These are phyloP conservation scores for Thymallus thymallus DNA, from an alignment of 2,113 vertebrate species.

Conservation along the genomic window DNA sequence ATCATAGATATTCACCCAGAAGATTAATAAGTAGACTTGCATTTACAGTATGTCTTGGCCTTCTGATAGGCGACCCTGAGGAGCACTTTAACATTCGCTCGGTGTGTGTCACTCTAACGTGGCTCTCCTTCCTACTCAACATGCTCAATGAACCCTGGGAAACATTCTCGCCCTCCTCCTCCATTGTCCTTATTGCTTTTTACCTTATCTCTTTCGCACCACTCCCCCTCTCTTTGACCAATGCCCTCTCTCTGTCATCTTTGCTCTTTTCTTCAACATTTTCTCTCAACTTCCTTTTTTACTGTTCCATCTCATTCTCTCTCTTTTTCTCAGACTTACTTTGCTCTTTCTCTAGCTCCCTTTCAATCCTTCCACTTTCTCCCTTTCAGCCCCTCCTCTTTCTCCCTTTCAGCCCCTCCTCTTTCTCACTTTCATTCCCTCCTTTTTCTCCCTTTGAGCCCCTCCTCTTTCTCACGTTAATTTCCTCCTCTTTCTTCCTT, in stretches of 20 bases:
- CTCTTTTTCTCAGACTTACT: not conserved
- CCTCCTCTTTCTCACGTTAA: constrained; percentile 18
- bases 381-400: constrained; percentile 4
- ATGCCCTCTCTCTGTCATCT: no score
- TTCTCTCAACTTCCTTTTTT: not conserved
- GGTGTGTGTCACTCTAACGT: constrained; percentile 54
- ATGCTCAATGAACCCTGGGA: constrained; percentile 54
- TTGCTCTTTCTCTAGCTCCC: not conserved
- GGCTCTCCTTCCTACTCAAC: constrained; percentile 37
- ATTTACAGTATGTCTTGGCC: constrained; percentile 24
- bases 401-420: constrained; percentile 22
- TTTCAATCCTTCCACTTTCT: no score
- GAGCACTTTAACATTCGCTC: constrained; percentile 45
- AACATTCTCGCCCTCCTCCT: not conserved
- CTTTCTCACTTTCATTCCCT: not conserved
- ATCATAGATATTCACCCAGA: constrained; percentile 61
- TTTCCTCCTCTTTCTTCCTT: not conserved
- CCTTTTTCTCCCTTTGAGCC: not conserved
- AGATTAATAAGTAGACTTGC: constrained; percentile 38
- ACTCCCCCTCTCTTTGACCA: no score
- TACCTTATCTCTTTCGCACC: not conserved
- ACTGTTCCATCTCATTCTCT: constrained; percentile 15
- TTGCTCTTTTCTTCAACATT: no score
- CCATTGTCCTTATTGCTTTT: no score
- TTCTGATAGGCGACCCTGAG: constrained; percentile 46